Percentiles rank a stretch among this genome's conserved stretches.
Conservation (phyloP, 2,113 vertebrate genomes). For the Lontra canadensis region DNA sequence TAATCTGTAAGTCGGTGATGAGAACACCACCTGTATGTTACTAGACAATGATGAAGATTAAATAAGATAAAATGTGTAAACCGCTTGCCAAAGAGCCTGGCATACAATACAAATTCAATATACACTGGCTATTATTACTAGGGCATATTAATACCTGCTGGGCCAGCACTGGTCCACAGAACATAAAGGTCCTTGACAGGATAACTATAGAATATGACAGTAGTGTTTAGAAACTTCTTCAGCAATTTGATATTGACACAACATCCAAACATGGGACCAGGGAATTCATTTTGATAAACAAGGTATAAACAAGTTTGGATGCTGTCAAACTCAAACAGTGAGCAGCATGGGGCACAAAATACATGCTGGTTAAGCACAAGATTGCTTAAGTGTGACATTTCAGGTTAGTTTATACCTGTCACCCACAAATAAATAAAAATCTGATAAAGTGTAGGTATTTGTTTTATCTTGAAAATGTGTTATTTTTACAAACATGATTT, state of each 20-base stretch:
- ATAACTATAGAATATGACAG: background rate
- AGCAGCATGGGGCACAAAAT: background rate
- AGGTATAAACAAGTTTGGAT: background rate
- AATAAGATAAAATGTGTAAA: background rate
- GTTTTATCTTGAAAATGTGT: background rate
- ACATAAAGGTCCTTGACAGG: background rate
- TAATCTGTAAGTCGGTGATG: background rate
- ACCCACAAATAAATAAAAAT: background rate
- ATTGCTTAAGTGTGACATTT: background rate
- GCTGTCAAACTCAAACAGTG: background rate
- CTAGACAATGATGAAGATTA: background rate
- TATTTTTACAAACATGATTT: background rate
- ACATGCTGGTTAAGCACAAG: background rate
- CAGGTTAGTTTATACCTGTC: background rate
- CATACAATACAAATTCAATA: background rate
- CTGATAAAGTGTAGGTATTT: background rate
- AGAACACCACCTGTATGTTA: background rate
- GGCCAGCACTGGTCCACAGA: background rate
- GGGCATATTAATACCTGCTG: background rate
- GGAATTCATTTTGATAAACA: background rate
- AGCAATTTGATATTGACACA: background rate
- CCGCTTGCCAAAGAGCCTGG: background rate
- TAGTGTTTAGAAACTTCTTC: background rate
- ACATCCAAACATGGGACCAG: background rate
- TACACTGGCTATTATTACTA: background rate